A percentile compares a stretch with the other conserved stretches of the same genome.
Conservation (phyloP, 1,140 invertebrate genomes). For the Scaptomyza hsui region DNA sequence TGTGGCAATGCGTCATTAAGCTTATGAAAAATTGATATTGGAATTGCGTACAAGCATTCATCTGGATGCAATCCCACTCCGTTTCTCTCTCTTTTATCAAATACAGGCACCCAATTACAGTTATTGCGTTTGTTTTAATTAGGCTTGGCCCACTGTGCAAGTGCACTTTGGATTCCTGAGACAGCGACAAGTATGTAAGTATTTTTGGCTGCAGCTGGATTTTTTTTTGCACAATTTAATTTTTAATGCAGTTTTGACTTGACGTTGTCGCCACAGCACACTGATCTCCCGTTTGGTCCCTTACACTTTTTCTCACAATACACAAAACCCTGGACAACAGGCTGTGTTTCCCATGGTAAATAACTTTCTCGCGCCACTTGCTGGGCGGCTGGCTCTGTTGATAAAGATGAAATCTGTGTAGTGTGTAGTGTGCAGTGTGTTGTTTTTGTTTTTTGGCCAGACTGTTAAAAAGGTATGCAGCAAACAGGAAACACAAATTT, state of each 20-base stretch:
- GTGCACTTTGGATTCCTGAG: slow-evolving; percentile 14
- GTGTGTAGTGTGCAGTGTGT: not conserved
- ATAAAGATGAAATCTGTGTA: slow-evolving; percentile 37
- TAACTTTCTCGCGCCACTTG: slow-evolving; percentile 44
- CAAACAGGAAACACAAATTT: slow-evolving; percentile 81
- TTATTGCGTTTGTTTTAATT: not conserved
- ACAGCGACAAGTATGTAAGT: slow-evolving; percentile 18
- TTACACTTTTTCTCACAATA: slow-evolving; percentile 9
- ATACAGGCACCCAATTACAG: not conserved
- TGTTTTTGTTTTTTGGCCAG: slow-evolving; percentile 2
- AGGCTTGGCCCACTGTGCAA: slow-evolving; percentile 26
- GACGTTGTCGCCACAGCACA: slow-evolving; percentile 16
- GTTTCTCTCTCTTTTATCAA: slow-evolving; percentile 6
- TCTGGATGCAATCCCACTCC: not conserved
- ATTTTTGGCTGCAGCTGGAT: slow-evolving; percentile 36
- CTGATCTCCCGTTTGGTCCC: slow-evolving; percentile 31
- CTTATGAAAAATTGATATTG: slow-evolving; percentile 12
- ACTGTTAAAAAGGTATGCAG: slow-evolving; percentile 45
- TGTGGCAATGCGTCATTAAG: slow-evolving; percentile 17
- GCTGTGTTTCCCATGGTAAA: slow-evolving; percentile 1
- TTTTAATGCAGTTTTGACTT: slow-evolving; percentile 32
- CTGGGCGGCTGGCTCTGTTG: slow-evolving; percentile 10
- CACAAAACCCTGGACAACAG: slow-evolving; percentile 4
- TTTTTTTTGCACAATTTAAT: slow-evolving; percentile 2
- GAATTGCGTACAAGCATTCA: slow-evolving; percentile 8